phyloP scores from a whole-genome alignment of 2,113 vertebrate genomes.

The Anarhynchus alexandrinus region DNA sequence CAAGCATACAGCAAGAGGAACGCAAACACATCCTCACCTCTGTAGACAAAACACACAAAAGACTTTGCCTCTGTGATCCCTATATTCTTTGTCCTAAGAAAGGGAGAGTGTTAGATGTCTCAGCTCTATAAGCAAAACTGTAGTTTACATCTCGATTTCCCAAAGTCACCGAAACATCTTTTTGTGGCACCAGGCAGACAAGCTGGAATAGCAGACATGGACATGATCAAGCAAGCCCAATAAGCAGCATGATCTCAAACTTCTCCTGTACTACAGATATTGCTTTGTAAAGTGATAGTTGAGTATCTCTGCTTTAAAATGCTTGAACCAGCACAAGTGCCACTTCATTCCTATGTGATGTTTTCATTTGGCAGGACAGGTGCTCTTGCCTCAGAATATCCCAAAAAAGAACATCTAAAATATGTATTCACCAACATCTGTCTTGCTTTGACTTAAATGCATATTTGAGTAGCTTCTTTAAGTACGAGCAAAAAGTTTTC shows the following conservation, averaged over 20 bases:
- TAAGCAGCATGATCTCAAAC: background rate
- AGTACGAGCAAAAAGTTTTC: background rate
- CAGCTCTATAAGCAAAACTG: background rate
- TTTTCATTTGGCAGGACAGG: conserved; percentile 61
- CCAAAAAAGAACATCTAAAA: conserved; percentile 63
- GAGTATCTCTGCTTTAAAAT: conserved; percentile 22
- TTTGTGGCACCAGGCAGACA: background rate
- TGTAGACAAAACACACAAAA: background rate
- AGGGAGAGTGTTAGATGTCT: background rate
- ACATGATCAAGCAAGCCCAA: background rate
- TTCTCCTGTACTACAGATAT: background rate
- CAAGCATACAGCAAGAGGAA: background rate
- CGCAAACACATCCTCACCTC: background rate
- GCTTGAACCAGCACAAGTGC: conserved; percentile 46
- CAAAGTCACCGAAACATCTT: background rate
- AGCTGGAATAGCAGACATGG: background rate
- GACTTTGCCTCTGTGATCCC: background rate
- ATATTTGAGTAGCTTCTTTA: conserved; percentile 39
- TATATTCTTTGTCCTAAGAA: background rate
- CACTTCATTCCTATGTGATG: conserved; percentile 23
- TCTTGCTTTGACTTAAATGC: conserved; percentile 38
- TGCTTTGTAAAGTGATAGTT: background rate
- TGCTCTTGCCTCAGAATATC: conserved; percentile 9
- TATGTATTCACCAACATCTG: conserved; percentile 69
- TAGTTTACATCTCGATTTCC: background rate